A percentile compares a stretch with the other conserved stretches of the same genome.
These are phyloP conservation scores for Amblyopsis hoosieri DNA, from an alignment of 2,797 vertebrate species.

Conservation along the genomic window DNA sequence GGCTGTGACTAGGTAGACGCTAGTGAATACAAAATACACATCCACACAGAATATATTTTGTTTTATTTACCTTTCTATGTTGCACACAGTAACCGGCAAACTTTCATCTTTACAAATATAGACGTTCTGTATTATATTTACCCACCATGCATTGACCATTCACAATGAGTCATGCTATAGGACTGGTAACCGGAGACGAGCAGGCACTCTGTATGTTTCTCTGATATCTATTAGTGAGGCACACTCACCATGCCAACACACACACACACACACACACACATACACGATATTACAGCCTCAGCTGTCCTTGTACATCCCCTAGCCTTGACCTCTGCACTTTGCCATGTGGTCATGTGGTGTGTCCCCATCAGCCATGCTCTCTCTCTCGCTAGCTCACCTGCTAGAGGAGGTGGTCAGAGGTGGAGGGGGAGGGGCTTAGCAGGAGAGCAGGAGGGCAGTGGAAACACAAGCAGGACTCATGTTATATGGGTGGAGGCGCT, in stretches of 20 bases:
- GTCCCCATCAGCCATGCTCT: too few relatives aligned
- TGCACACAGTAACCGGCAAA: not conserved
- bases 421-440: not conserved
- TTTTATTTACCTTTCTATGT: too few relatives aligned
- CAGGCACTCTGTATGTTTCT: slow-evolving; percentile 17
- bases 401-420: slow-evolving; percentile 22
- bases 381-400: slow-evolving; percentile 23
- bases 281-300: slow-evolving; percentile 37
- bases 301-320: slow-evolving; percentile 55
- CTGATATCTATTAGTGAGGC: slow-evolving; percentile 32
- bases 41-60: not conserved
- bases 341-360: slow-evolving; percentile 35
- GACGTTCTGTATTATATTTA: not conserved
- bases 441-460: not conserved
- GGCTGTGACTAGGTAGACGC: not conserved
- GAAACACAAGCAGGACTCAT: not conserved
- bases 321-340: slow-evolving; percentile 49
- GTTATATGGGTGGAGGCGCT: too few relatives aligned
- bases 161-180: slow-evolving; percentile 17
- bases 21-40: slow-evolving; percentile 2
- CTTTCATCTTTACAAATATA: not conserved
- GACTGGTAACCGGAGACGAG: slow-evolving; percentile 31
- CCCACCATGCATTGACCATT: not conserved
- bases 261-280: slow-evolving; percentile 24
- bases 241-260: slow-evolving; percentile 29